These are phyloP conservation scores for Calliopum simillimum DNA, from an alignment of 2,888 invertebrate genomes.

Conservation along the genomic window DNA sequence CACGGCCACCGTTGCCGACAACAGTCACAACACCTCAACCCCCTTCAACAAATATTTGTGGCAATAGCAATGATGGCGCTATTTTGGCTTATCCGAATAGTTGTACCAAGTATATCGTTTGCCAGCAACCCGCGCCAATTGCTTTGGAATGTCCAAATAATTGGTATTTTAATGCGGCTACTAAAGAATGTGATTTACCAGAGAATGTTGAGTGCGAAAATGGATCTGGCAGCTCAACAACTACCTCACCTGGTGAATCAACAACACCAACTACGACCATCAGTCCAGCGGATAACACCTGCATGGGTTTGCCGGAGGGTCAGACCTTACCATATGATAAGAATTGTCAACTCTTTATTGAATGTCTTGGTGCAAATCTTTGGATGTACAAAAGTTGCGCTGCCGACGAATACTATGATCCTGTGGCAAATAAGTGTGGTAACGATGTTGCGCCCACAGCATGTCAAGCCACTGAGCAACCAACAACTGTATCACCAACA, in stretches of 20 bases:
- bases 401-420: constrained; percentile 54
- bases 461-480: constrained; percentile 48
- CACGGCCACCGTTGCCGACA: no score
- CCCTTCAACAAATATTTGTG: constrained; percentile 47
- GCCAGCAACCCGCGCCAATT: constrained; percentile 55
- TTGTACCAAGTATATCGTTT: constrained; percentile 57
- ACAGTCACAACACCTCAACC: neutral
- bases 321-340: constrained; percentile 50
- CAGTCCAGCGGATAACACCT: constrained; percentile 47
- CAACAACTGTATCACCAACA: neutral
- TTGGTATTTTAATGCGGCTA: constrained; percentile 48
- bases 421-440: constrained; percentile 49
- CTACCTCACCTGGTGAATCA: constrained; percentile 35
- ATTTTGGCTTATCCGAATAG: constrained; percentile 53
- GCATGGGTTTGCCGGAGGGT: constrained; percentile 37
- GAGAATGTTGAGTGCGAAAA: constrained; percentile 51
- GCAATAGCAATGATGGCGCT: constrained; percentile 46
- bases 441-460: constrained; percentile 52
- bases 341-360: constrained; percentile 55
- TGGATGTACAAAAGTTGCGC: constrained; percentile 55
- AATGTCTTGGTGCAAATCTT: constrained; percentile 52
- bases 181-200: constrained; percentile 46
- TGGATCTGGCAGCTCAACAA: constrained; percentile 28
- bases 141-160: constrained; percentile 52
- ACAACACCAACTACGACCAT: constrained; percentile 47